Conservation (phyloP, 2,888 invertebrate species). For the Siphonodentalium dalli region DNA sequence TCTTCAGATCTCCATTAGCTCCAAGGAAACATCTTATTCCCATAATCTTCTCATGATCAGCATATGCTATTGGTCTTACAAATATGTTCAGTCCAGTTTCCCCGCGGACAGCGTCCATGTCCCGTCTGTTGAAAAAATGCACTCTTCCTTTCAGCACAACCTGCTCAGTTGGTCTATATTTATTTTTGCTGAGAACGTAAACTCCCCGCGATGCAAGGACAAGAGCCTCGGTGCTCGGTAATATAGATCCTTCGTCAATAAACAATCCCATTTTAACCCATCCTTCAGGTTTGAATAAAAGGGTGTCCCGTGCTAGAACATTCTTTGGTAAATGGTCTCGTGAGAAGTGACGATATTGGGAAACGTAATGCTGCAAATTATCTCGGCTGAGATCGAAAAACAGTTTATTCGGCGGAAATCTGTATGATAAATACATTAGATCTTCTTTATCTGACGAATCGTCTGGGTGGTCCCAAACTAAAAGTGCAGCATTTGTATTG, state of each 20-base stretch:
- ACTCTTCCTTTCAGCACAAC: conserved; percentile 45
- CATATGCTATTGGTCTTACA: conserved; percentile 43
- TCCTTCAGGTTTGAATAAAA: conserved; percentile 45
- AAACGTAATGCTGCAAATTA: conserved; percentile 33
- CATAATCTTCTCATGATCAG: conserved; percentile 46
- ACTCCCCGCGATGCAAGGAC: conserved; percentile 45
- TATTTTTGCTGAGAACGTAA: conserved; percentile 46
- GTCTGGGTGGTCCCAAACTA: conserved; percentile 43
- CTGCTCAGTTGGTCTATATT: conserved; percentile 38
- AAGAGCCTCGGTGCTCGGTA: conserved; percentile 51
- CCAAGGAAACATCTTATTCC: conserved; percentile 54
- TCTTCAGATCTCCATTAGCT: conserved; percentile 43
- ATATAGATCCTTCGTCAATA: conserved; percentile 46
- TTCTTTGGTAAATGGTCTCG: conserved; percentile 37
- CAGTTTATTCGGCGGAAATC: conserved; percentile 43
- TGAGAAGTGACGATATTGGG: conserved; percentile 40
- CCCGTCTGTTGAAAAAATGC: conserved; percentile 43
- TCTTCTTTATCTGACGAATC: conserved; percentile 37
- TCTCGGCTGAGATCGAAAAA: conserved; percentile 48
- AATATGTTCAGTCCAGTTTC: conserved; percentile 49
- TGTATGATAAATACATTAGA: conserved; percentile 49
- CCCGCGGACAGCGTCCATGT: conserved; percentile 33
- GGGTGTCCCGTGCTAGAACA: conserved; percentile 42
- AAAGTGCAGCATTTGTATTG: conserved; percentile 41
- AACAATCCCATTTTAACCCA: conserved; percentile 58